Percentiles rank a stretch among this genome's conserved stretches.
Evolutionary conservation across 64 coral and sea anemone genomes (phyloP).

Genomic region (Astreopora myriophthalma): DNA sequence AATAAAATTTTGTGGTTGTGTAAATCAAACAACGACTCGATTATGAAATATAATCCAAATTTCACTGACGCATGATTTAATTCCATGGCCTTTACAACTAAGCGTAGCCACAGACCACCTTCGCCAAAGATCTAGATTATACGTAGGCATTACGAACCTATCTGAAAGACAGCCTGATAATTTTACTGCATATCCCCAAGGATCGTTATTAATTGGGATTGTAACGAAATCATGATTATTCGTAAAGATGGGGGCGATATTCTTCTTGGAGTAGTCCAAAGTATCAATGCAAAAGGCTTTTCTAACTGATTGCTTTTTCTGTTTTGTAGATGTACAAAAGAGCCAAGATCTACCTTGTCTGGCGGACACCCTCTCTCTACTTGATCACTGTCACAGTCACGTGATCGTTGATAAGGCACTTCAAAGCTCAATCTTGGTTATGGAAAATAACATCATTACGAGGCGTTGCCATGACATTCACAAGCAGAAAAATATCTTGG

Average conservation of each 20-base stretch:
- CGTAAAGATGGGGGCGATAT: background rate
- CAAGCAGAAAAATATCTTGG: conserved; percentile 44
- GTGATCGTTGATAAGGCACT: conserved; percentile 89
- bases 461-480: conserved; percentile 39
- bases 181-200: no score
- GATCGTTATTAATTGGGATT: no score
- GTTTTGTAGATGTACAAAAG: background rate
- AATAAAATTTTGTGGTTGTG: background rate
- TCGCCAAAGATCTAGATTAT: no score
- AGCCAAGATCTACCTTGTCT: background rate
- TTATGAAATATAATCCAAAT: no score
- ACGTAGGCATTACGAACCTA: no score
- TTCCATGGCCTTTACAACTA: no score
- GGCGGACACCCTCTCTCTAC: conserved; percentile 23
- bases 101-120: no score
- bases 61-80: no score
- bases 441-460: conserved; percentile 58
- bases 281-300: background rate
- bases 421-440: conserved; percentile 75
- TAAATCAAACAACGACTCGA: background rate
- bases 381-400: conserved; percentile 75
- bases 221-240: no score
- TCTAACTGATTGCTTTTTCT: background rate
- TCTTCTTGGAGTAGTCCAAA: background rate
- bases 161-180: no score